Base-by-base conservation (phyloP, 2,888 invertebrate species). In the Nebria brevicollis region DNA sequence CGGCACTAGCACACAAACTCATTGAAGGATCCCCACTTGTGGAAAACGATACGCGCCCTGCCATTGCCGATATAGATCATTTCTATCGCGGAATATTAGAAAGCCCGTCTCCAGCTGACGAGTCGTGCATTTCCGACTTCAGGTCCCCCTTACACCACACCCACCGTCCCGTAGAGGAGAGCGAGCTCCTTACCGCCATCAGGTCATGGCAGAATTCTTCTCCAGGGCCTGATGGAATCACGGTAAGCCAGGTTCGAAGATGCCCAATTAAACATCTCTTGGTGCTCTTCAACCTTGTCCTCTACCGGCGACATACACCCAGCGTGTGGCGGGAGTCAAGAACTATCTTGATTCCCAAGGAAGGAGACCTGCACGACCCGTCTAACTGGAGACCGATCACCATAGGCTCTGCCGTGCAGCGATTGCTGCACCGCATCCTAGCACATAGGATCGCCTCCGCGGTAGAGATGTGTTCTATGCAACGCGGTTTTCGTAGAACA, bases 401-500 rank as follows among this genome's bases (percentile, higher is more conserved):
- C 15, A 66, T 34, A 3, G 65, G 77, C 5, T 76, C 81, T 15
- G 83, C 84, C 0, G 10, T 84, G 8, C 85, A 85, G 75, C 72
- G 86, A 1, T 82, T 87, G n/a, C 64, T 86, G 1, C 85, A 86
- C 75, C 70, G 85, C 2, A 77, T 84, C 13, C 13, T 87, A 43
- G 81, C 83, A 13, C 15, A 6, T 1, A 72, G 85, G 0, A 72
- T 85, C 0, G 15, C 66, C n/a, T 10, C 15, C 0, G 42, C 77
- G 4, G 34, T 81, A 13, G 5, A 15, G 0, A 80, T 86, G 15
- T 11, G 84, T 81, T 75, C 54, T 0, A 41, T 84, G 7, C 87
- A 87, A 82, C 68, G 86, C 1, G 86, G 86, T 0, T 87, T 88
- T 73, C 81, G 84, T 25, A 83, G 85, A 72, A 84, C 85, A 1